A percentile compares a stretch with the other conserved stretches of the same genome.
Conservation (phyloP, 2,888 invertebrate genomes). For the Nemoura dubitans region DNA sequence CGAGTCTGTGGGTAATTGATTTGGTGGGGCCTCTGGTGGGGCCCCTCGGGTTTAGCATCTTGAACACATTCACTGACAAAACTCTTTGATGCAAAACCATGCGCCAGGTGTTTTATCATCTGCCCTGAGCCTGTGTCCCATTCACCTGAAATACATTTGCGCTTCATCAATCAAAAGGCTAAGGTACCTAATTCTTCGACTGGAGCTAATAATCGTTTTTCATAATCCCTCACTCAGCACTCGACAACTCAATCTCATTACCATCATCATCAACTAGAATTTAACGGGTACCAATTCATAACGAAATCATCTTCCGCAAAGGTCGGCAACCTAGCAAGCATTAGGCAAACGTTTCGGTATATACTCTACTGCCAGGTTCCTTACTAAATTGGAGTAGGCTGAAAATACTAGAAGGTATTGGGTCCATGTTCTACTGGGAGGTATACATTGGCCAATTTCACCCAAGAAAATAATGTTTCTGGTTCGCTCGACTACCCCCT, state of each 20-base stretch:
- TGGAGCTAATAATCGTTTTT: constrained; percentile 12
- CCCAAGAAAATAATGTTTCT: neutral
- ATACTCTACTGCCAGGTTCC: too few species aligned
- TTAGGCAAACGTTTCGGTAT: neutral
- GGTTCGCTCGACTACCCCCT: neutral
- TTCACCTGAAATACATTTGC: neutral
- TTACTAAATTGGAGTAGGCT: too few species aligned
- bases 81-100: neutral
- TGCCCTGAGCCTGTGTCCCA: neutral
- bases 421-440: too few species aligned
- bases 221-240: neutral
- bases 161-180: neutral
- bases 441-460: neutral
- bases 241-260: neutral
- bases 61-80: neutral
- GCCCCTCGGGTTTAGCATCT: neutral
- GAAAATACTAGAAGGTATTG: too few species aligned
- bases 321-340: neutral
- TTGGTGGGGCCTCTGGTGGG: neutral
- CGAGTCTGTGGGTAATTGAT: neutral
- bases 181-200: neutral
- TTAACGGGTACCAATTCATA: neutral
- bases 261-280: neutral
- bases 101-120: neutral
- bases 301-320: neutral